Conservation (phyloP, 2,113 vertebrate genomes). For the Dipodomys ordii region DNA sequence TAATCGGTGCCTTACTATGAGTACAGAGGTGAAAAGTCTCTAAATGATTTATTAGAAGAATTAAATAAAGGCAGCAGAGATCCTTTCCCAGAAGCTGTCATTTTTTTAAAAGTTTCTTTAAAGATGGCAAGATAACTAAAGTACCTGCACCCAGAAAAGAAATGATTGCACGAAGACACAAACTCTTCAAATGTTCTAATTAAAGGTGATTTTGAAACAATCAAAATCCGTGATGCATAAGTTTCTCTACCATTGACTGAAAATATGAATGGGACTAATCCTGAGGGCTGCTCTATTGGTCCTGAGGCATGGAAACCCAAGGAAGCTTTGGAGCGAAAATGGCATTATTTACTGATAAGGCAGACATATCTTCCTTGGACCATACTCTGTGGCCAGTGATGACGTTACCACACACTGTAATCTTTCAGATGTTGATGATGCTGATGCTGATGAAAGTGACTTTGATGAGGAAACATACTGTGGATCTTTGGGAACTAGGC, state of each 20-base stretch:
- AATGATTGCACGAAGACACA: slow-evolving; percentile 91
- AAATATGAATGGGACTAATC: slow-evolving; percentile 92
- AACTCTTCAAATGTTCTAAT: slow-evolving; percentile 91
- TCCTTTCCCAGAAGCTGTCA: slow-evolving; percentile 89
- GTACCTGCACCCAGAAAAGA: slow-evolving; percentile 94
- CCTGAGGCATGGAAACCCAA: slow-evolving; percentile 95
- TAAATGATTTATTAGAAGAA: slow-evolving; percentile 92
- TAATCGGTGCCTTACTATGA: slow-evolving; percentile 94
- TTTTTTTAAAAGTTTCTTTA: slow-evolving; percentile 93
- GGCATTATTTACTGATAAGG: slow-evolving; percentile 91
- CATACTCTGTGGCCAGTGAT: slow-evolving; percentile 97
- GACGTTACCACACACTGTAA: slow-evolving; percentile 93
- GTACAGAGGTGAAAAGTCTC: slow-evolving; percentile 93
- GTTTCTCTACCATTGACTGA: slow-evolving; percentile 92
- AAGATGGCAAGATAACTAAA: slow-evolving; percentile 91
- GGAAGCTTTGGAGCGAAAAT: slow-evolving; percentile 87
- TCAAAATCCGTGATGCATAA: slow-evolving; percentile 95
- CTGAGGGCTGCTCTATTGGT: slow-evolving; percentile 89
- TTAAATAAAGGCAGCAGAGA: slow-evolving; percentile 73
- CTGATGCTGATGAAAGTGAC: slow-evolving; percentile 85
- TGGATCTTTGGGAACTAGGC: slow-evolving; percentile 89
- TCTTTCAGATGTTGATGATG: slow-evolving; percentile 76
- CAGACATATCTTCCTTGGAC: slow-evolving; percentile 93
- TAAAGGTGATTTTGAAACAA: slow-evolving; percentile 91
- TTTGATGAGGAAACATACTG: slow-evolving; percentile 94